These are phyloP conservation scores for Saccostrea cuccullata DNA, from an alignment of 1,140 invertebrate species.

Conservation along the genomic window DNA sequence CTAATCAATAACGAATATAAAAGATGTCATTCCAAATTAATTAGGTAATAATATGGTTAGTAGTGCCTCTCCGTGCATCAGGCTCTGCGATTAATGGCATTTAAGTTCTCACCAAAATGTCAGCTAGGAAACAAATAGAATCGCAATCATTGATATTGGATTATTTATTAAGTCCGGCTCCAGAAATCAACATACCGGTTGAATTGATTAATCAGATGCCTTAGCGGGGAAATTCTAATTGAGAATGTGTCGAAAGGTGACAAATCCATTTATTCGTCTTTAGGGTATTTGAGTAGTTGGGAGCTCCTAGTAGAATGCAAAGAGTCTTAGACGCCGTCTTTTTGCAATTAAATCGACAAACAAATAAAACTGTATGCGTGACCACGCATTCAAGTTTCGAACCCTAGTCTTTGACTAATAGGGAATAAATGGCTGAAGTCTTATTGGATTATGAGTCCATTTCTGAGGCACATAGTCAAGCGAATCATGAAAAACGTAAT, in stretches of 20 bases:
- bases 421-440: too few relatives aligned
- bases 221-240: conserved; percentile 13
- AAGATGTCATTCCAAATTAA: background rate
- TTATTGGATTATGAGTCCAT: too few relatives aligned
- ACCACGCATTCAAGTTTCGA: background rate
- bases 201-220: conserved; percentile 6
- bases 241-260: conserved; percentile 29
- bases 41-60: conserved; percentile 16
- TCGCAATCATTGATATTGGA: conserved; percentile 22
- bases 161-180: conserved; percentile 10
- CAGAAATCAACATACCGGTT: background rate
- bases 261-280: conserved; percentile 11
- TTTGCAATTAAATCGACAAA: conserved; percentile 16
- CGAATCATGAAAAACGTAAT: too few relatives aligned
- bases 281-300: background rate
- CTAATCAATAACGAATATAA: background rate
- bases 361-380: background rate
- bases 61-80: background rate
- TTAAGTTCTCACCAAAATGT: conserved; percentile 28
- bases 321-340: background rate
- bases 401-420: too few relatives aligned
- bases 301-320: background rate
- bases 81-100: conserved; percentile 16
- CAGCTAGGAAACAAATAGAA: conserved; percentile 26
- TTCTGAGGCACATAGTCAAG: too few relatives aligned